These are phyloP conservation scores for Falco naumanni DNA, from an alignment of 2,797 vertebrate species.

Conservation along the genomic window DNA sequence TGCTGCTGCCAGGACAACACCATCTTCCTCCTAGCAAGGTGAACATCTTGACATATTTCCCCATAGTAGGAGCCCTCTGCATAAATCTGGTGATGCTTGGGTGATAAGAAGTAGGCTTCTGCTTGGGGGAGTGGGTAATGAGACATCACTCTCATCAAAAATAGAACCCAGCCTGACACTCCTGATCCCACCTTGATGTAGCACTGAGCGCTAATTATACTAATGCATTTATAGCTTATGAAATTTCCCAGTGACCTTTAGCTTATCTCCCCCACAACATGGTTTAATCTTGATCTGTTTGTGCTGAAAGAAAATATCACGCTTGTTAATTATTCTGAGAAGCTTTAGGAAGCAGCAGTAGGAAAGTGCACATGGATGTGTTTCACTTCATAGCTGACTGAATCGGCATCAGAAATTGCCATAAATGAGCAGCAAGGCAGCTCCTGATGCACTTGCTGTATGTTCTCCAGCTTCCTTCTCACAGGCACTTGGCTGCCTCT, in stretches of 20 bases:
- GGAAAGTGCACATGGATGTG: conserved; percentile 45
- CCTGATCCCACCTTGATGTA: conserved; percentile 58
- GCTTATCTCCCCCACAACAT: conserved; percentile 64
- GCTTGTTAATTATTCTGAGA: conserved; percentile 75
- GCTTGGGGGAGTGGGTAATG: conserved; percentile 69
- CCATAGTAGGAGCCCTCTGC: not conserved
- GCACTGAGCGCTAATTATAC: conserved; percentile 68
- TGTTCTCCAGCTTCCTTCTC: conserved; percentile 28
- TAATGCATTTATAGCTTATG: conserved; percentile 70
- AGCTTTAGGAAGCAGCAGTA: conserved; percentile 45
- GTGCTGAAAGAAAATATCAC: conserved; percentile 74
- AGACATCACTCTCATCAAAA: conserved; percentile 56
- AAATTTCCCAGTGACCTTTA: conserved; percentile 72
- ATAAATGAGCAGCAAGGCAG: conserved; percentile 60
- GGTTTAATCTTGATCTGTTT: conserved; percentile 77
- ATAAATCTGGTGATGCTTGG: conserved; percentile 22
- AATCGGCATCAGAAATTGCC: conserved; percentile 63
- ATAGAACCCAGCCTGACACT: conserved; percentile 59
- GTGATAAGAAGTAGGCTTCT: conserved; percentile 40
- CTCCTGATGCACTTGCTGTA: conserved; percentile 46
- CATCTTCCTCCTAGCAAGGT: conserved; percentile 22
- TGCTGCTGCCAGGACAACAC: not conserved
- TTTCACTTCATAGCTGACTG: conserved; percentile 64
- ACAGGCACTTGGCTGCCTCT: conserved; percentile 53
- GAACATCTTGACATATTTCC: not conserved